These are phyloP conservation scores for Mionectes macconnelli DNA, from an alignment of 2,113 vertebrate genomes.

Conservation along the genomic window DNA sequence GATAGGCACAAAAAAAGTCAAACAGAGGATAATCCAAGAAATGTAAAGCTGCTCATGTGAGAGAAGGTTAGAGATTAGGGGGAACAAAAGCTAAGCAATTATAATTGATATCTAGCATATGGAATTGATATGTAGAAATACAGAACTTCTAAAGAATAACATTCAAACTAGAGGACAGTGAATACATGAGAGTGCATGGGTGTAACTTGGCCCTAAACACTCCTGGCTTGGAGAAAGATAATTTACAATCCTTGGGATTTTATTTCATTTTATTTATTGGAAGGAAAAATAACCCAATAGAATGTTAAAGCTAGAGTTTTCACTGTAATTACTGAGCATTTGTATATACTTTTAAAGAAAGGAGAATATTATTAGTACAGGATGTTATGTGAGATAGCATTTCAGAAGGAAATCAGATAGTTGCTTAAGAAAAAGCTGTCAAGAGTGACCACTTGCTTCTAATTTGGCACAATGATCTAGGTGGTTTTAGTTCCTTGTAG, in stretches of 20 bases:
- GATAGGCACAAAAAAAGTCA: background rate
- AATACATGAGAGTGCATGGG: background rate
- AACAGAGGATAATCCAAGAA: background rate
- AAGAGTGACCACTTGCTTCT: background rate
- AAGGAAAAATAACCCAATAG: background rate
- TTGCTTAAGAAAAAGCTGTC: background rate
- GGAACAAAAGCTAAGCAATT: background rate
- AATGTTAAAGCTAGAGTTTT: background rate
- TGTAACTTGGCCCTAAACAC: background rate
- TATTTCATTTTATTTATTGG: background rate
- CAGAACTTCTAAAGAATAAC: background rate
- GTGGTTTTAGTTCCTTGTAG: background rate
- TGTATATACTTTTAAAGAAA: background rate
- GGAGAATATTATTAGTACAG: background rate
- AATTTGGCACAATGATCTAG: background rate
- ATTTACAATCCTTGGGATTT: background rate
- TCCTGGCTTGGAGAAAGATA: background rate
- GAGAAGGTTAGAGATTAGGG: background rate
- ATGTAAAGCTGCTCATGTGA: background rate
- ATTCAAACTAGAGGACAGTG: background rate
- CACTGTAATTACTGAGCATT: background rate
- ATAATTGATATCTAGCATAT: background rate
- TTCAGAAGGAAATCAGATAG: background rate
- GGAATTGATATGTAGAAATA: background rate
- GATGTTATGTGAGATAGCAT: background rate